Conservation (phyloP, 2,113 vertebrate genomes). For the Oreochromis aureus region DNA sequence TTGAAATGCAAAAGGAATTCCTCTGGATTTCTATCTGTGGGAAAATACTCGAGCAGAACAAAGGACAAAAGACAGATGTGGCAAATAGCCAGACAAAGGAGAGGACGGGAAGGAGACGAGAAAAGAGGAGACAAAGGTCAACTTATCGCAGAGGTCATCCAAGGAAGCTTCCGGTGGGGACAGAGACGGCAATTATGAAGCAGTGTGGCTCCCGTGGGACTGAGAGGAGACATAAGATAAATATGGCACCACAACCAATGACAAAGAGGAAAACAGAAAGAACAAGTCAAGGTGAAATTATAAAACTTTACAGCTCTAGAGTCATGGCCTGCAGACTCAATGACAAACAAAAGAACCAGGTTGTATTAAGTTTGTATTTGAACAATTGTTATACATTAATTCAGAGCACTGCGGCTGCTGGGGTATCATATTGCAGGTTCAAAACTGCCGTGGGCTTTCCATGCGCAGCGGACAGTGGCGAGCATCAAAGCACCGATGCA, state of each 20-base stretch:
- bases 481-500: conserved; percentile 18
- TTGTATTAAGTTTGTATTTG: not conserved
- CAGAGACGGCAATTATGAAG: conserved; percentile 48
- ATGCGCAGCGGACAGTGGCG: not conserved
- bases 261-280: conserved; percentile 16
- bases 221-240: conserved; percentile 36
- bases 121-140: conserved; percentile 10
- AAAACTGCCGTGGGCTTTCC: conserved; percentile 12
- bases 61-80: conserved; percentile 61
- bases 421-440: not conserved
- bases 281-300: conserved; percentile 11
- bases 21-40: conserved; percentile 35
- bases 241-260: conserved; percentile 38
- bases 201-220: conserved; percentile 10
- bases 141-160: conserved; percentile 44
- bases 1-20: conserved; percentile 41
- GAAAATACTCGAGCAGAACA: conserved; percentile 32
- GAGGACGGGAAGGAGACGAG: not conserved
- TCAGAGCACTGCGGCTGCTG: not conserved
- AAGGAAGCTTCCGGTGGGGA: conserved; percentile 32
- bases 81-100: conserved; percentile 26
- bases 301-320: not conserved
- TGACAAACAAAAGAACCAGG: not conserved
- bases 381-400: not conserved
- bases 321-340: not conserved